Evolutionary conservation across 2,113 vertebrate species (phyloP), one percentile per base, ranked within the genome.

Genomic region (Pangasianodon hypophthalmus): DNA sequence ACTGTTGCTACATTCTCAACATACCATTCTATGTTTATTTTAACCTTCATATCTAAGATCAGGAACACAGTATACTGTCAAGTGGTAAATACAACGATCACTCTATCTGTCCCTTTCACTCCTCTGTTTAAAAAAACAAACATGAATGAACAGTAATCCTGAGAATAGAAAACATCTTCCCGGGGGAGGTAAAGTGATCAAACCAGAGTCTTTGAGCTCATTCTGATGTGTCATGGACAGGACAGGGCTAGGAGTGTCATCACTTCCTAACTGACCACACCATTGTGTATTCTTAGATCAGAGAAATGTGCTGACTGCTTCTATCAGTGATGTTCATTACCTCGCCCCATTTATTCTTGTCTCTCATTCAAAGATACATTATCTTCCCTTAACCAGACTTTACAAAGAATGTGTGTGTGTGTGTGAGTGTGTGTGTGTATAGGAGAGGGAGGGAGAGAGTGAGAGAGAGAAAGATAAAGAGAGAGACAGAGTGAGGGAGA

Each of bases 231-330:
- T 46, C 21, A 46, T 29, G 41, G 67, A 90, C 77, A 84, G 73
- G 7, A 64, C 62, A 56, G 32, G 64, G 77, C 64, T 82, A 50
- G 19, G 60, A 1, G 4, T 87, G 85, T 89, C 88, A 91, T 77
- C 80, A 84, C 48, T n/a, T 89, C 52, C 85, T 71, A 80, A 88
- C 77, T 88, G 86, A 80, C 62, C 13, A 46, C 21, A 67, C 21
- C n/a, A 85, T 69, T 89, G 26, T n/a, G 44, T 81, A 81, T 82
- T 64, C 73, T n/a, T 84, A 77, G n/a, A 64, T 77, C 64, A 58
- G 37, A 75, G 32, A 81, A 29, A 56, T 26, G 67, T 79, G 88
- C 41, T 88, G 85, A 88, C 3, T 44, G 77, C 14, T 88, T 83
- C 84, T n/a, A 56, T 89, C 79, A 85, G 18, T 64, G 21, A 86